Conservation (phyloP, 1,140 invertebrate genomes). For the Macrobrachium nipponense region DNA sequence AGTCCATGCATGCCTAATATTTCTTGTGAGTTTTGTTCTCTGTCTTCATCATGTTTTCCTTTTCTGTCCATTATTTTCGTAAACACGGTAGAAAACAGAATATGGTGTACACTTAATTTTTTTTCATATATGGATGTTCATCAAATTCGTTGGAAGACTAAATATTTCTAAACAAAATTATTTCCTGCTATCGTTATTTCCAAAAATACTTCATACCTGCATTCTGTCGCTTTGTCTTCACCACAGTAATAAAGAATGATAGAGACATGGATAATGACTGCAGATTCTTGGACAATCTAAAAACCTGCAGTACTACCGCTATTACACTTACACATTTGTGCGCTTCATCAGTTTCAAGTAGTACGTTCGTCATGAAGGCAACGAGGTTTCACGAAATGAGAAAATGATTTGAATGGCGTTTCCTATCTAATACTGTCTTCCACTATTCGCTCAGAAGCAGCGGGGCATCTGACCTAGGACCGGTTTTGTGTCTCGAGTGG, state of each 20-base stretch:
- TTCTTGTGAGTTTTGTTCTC: too few relatives aligned
- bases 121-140: not conserved
- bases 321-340: too few relatives aligned
- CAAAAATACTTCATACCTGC: not conserved
- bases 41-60: too few relatives aligned
- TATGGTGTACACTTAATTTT: not conserved
- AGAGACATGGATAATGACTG: not conserved
- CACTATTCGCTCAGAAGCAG: not conserved
- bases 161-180: not conserved
- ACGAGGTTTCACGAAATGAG: too few relatives aligned
- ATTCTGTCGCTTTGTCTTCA: not conserved
- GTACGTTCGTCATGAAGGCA: too few relatives aligned
- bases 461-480: not conserved
- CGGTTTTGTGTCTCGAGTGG: not conserved
- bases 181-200: not conserved
- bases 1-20: too few relatives aligned
- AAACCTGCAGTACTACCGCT: not conserved
- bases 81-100: too few relatives aligned
- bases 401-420: too few relatives aligned
- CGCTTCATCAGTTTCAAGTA: too few relatives aligned
- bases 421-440: not conserved
- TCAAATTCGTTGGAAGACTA: not conserved
- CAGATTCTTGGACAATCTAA: not conserved
- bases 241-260: too few relatives aligned
- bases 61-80: too few relatives aligned